Conservation (phyloP, 2,797 vertebrate genomes). For the Peromyscus melanophrys region DNA sequence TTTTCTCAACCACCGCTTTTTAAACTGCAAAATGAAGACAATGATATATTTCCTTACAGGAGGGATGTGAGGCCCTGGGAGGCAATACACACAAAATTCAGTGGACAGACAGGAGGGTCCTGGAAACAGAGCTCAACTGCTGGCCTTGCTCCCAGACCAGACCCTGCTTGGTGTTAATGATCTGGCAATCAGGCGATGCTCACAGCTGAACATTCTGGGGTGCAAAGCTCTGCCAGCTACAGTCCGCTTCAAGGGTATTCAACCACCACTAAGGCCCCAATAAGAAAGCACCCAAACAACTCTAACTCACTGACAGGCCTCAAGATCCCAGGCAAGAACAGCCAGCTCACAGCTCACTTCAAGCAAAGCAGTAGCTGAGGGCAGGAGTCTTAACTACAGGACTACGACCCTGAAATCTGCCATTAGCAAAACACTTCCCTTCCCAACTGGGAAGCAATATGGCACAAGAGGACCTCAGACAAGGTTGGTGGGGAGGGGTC, state of each 20-base stretch:
- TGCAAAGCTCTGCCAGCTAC: not conserved
- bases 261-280: not conserved
- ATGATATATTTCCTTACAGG: not conserved
- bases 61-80: not conserved
- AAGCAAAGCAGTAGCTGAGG: not conserved
- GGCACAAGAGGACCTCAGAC: not conserved
- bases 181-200: not conserved
- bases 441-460: not conserved
- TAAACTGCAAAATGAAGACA: not conserved
- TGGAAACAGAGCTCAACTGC: not conserved
- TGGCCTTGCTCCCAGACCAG: not conserved
- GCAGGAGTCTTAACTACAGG: not conserved
- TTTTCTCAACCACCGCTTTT: constrained; percentile 23
- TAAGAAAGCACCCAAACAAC: not conserved
- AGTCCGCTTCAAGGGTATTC: not conserved
- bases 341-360: not conserved
- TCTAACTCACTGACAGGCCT: not conserved
- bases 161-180: not conserved
- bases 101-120: not conserved
- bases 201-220: not conserved
- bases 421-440: not conserved
- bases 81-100: not conserved
- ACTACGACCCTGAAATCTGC: not conserved
- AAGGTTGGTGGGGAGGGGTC: not conserved
- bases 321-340: not conserved